Percentiles rank a stretch among this genome's conserved stretches.
These are phyloP conservation scores for Lanistes nyassanus DNA, from an alignment of 1,140 invertebrate genomes.

Conservation along the genomic window DNA sequence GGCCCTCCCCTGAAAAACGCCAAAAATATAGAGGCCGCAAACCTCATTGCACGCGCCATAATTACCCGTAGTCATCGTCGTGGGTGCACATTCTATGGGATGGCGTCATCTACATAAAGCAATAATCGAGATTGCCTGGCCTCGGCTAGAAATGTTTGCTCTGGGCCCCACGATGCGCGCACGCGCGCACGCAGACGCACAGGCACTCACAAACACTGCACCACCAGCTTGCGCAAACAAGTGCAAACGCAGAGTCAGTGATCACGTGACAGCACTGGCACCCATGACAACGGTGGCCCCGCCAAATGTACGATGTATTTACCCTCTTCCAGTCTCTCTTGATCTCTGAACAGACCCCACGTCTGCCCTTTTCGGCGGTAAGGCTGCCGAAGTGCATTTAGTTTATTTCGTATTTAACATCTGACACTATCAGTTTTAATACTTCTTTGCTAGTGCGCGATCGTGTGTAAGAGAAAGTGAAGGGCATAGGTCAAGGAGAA, in stretches of 20 bases:
- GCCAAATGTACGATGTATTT: too few species aligned
- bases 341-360: too few species aligned
- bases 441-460: too few species aligned
- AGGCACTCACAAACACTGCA: conserved; percentile 5
- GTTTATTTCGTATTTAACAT: too few species aligned
- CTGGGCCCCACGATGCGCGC: background rate
- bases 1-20: background rate
- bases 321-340: too few species aligned
- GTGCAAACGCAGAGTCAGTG: too few species aligned
- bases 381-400: too few species aligned
- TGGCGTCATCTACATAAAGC: background rate
- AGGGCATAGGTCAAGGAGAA: background rate
- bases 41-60: too few species aligned
- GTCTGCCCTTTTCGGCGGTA: too few species aligned
- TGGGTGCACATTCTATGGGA: conserved; percentile 5
- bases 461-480: background rate
- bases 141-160: conserved; percentile 7
- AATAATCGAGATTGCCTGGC: background rate
- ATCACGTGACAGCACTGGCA: too few species aligned
- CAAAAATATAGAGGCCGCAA: background rate
- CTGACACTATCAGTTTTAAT: too few species aligned
- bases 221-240: background rate
- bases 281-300: too few species aligned
- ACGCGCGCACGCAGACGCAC: background rate
- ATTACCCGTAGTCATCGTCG: background rate